Evolutionary conservation across 1,140 invertebrate species (phyloP), one percentile per base, ranked within the genome.

Genomic region (Achatina immaculata): DNA sequence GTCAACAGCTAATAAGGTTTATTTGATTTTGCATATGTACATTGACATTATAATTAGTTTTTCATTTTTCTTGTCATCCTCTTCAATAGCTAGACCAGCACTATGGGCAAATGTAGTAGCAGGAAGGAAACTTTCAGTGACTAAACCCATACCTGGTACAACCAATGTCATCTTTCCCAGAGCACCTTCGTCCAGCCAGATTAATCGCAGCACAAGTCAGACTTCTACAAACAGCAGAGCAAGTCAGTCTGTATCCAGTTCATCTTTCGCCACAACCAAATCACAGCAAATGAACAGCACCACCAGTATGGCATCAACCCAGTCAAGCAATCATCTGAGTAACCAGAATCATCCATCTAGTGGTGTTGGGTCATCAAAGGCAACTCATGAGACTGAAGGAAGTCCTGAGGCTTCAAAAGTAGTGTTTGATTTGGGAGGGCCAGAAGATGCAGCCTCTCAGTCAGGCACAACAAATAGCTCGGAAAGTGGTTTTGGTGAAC

Each of bases 81-180:
- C 36, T 82, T 4, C 82, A 82, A 62, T 81, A 85, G 83, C 48
- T 34, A 58, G 79, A 76, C 80, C 88, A 43, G 84, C 83, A 79
- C 51, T 86, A 48, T 90, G 88, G 88, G 82, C 89, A 0, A 85
- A 83, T 76, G 78, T 90, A 24, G 89, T 90, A 11, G 42, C 86
- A 3, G 88, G 88, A 16, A 85, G 85, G 51, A 85, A 83, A 28
- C 83, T 82, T 6, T 84, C 86, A 0, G n/a, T 81, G 31, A 68
- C 80, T n/a, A 82, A 82, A 31, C 73, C 75, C 36, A 74, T 72
- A 19, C 78, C 81, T 34, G 68, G 74, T 24, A 81, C 82, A 45
- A 82, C 76, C 28, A 77, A 72, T n/a, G 66, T 34, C 43, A 73
- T 68, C 21, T 78, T 69, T 42, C 73, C 68, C 83, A 85, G 48